phyloP scores from a whole-genome alignment of 30 jellyfish, hydroid and myxozoan species.

The Aurelia coerulea region DNA sequence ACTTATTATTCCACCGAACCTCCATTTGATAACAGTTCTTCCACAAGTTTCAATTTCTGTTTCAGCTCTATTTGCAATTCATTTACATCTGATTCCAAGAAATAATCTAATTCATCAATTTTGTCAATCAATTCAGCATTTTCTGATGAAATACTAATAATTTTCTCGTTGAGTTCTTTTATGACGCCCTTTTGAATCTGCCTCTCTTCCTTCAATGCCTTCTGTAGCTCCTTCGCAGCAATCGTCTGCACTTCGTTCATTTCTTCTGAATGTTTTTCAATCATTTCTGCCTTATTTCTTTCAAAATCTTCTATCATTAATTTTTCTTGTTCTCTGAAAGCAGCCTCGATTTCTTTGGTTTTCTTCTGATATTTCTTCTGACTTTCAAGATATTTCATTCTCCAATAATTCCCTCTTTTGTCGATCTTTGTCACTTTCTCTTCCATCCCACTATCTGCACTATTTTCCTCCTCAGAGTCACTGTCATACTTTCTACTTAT shows the following conservation, averaged over 20 bases:
- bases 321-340: constrained; percentile 21
- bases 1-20: background rate
- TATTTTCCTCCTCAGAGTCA: constrained; percentile 58
- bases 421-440: constrained; percentile 35
- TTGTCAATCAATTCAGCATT: constrained; percentile 43
- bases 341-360: constrained; percentile 52
- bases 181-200: constrained; percentile 39
- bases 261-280: constrained; percentile 32
- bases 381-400: constrained; percentile 47
- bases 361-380: constrained; percentile 45
- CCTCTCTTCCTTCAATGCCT: constrained; percentile 56
- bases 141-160: constrained; percentile 23
- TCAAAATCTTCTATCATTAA: constrained; percentile 27
- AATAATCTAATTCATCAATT: constrained; percentile 19
- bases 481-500: constrained; percentile 1
- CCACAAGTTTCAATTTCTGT: constrained; percentile 27
- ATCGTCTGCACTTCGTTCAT: constrained; percentile 39
- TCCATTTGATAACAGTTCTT: constrained; percentile 26
- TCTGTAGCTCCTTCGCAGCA: constrained; percentile 72
- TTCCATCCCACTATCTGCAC: constrained; percentile 67
- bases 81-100: constrained; percentile 21
- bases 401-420: constrained; percentile 67
- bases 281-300: constrained; percentile 42
- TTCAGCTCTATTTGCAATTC: constrained; percentile 39
- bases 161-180: constrained; percentile 49